Evolutionary conservation across 2,113 vertebrate genomes (phyloP), one percentile per base, ranked within the genome.

Genomic region (Hippopotamus amphibius): DNA sequence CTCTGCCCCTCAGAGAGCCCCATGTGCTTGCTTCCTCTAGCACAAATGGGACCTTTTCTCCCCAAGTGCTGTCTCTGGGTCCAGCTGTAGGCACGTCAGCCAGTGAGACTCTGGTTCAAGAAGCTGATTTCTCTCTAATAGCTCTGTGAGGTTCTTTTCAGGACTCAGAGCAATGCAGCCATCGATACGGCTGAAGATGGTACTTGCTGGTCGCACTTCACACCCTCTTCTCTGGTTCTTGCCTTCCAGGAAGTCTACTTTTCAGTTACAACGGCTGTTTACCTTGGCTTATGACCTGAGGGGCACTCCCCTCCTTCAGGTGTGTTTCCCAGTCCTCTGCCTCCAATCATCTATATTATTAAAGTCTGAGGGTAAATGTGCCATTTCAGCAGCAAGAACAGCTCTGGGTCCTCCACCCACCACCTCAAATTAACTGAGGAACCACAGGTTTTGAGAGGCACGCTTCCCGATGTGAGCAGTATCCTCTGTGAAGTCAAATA

Each of bases 321-420:
- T 50, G 68, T 71, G 81, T 66, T 93, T 95, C 93, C 96, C 69
- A 46, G 66, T 22, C 50, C 88, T 95, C 41, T 1, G 46, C 48
- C 81, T 96, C 77, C 93, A 94, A 91, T 97, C 95, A 97, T 86
- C 48, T 81, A 83, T 90, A 94, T 77, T 85, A 86, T 41, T 90
- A 37, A 90, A 90, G 76, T n/a, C 53, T 11, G 28, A 85, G 59
- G 65, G 41, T 63, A 72, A 94, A 53, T 24, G 53, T 46, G 76
- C 55, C 69, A 7, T 33, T 55, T 22, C 15, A 41, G 69, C 71
- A 72, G 43, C 74, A 82, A 82, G 14, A 46, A 46, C 26, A 82
- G 71, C 43, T 24, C 55, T 3, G n/a, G 66, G 55, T 74, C 74
- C 79, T 89, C 87, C 13, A 41, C 59, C 63, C 8, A 46, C 19